A percentile compares a stretch with the other conserved stretches of the same genome.
These are phyloP conservation scores for Sacculina carcini DNA, from an alignment of 2,888 invertebrate genomes.

Conservation along the genomic window DNA sequence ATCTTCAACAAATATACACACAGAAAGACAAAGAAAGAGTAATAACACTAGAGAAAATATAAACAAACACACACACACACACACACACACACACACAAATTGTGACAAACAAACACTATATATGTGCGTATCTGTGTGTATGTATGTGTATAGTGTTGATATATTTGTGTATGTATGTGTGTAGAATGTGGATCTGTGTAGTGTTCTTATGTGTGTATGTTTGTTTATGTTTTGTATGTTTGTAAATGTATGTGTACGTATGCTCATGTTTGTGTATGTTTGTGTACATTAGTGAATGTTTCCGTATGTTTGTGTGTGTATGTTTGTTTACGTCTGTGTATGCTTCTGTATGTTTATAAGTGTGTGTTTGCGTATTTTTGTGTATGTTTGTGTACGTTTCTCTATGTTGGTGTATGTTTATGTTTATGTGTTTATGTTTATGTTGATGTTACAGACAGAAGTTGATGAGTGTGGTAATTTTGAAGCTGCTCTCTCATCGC, in stretches of 20 bases:
- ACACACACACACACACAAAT: not conserved
- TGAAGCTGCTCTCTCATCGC: too few species aligned
- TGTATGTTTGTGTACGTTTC: too few species aligned
- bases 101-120: constrained; percentile 5
- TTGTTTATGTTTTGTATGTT: not conserved
- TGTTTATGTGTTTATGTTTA: not conserved
- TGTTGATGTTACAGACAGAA: too few species aligned
- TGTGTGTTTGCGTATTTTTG: too few species aligned
- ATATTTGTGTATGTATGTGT: constrained; percentile 2
- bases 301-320: not conserved
- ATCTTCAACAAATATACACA: too few species aligned
- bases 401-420: not conserved
- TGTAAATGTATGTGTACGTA: not conserved
- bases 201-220: constrained; percentile 7
- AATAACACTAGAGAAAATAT: too few species aligned
- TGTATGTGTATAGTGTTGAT: not conserved
- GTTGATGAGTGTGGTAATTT: too few species aligned
- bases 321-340: not conserved
- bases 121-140: not conserved
- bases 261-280: not conserved
- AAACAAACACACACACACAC: not conserved
- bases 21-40: too few species aligned
- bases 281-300: not conserved
- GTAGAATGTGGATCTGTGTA: constrained; percentile 6
- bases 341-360: not conserved